phyloP scores from a whole-genome alignment of 2,113 vertebrate species.

The Aphyosemion australe region DNA sequence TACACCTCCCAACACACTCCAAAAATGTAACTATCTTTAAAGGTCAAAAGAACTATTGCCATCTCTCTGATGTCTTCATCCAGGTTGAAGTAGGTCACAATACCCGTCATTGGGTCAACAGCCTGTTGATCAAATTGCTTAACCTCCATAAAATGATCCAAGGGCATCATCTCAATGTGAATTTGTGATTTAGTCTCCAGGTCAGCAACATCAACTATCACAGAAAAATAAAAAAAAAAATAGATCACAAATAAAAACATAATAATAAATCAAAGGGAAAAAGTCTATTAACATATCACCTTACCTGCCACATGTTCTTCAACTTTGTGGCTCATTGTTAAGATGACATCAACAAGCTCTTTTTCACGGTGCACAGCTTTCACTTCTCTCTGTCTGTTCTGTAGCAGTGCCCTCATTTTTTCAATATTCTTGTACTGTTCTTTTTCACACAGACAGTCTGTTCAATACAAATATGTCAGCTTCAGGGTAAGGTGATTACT shows the following conservation, averaged over 20 bases:
- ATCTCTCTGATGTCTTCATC: conserved; percentile 64
- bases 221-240: too few relatives aligned
- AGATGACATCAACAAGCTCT: conserved; percentile 75
- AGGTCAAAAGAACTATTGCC: conserved; percentile 58
- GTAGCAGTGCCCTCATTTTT: conserved; percentile 72
- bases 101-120: neutral
- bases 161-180: conserved; percentile 62
- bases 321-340: conserved; percentile 82
- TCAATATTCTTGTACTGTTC: conserved; percentile 52
- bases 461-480: neutral
- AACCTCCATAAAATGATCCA: conserved; percentile 74
- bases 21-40: conserved; percentile 83
- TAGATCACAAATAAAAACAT: too few relatives aligned
- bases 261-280: neutral
- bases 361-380: conserved; percentile 68
- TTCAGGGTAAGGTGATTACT: neutral
- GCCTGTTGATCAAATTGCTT: conserved; percentile 14
- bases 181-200: conserved; percentile 46
- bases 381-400: conserved; percentile 74
- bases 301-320: conserved; percentile 81
- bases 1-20: conserved; percentile 80
- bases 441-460: conserved; percentile 74
- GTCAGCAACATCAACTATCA: conserved; percentile 78
- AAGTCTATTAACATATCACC: neutral
- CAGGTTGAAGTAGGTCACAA: conserved; percentile 78